Base-by-base conservation (phyloP, 2,888 invertebrate genomes). In the Chaetogeoica ovagalla region DNA sequence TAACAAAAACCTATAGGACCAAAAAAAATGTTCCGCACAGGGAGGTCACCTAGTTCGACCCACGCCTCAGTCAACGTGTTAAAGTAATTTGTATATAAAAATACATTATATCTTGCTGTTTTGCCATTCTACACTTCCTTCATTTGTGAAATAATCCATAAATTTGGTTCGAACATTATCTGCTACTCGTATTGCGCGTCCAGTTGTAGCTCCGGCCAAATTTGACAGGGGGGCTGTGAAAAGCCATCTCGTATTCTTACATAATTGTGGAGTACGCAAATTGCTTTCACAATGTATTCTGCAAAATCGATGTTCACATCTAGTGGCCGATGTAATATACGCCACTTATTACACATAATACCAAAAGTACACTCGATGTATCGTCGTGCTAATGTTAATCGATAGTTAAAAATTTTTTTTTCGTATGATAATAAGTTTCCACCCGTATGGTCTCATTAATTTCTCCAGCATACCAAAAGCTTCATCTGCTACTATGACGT, bases 211-310 rank as follows among this genome's bases (percentile, higher is more conserved):
- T 19, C 63, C 7, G 19, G 63, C 39, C 39, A 63, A 63, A 63
- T 39, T 63, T 63, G 37, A 63, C 39, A 39, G 37, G 37, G 63
- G 63, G 37, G 63, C 63, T 19, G 39, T 63, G 39, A 63, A 63
- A 19, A 63, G 39, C 66, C 66, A 66, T 66, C 39, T 65, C n/a
- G 7, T 48, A 23, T 52, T 52, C 68, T 48, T 6, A 68, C 68
- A 8, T 48, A 48, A 9, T 68, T 68, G 23, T 68, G 48, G 7
- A 68, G 17, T 68, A 68, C 68, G 23, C 48, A 48, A 68, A 48
- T 48, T 6, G 68, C 68, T 68, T 68, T 68, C 30, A 69, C 69
- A 69, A 69, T 69, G 17, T 69, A 8, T 69, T 69, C 9, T 30
- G 69, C 23, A 55, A 69, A 69, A 8, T 55, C 66, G 48, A 66